Percentiles rank a stretch among this genome's conserved stretches.
Evolutionary conservation across 1,140 invertebrate species (phyloP).

Genomic region (Bilobella aurantiaca): DNA sequence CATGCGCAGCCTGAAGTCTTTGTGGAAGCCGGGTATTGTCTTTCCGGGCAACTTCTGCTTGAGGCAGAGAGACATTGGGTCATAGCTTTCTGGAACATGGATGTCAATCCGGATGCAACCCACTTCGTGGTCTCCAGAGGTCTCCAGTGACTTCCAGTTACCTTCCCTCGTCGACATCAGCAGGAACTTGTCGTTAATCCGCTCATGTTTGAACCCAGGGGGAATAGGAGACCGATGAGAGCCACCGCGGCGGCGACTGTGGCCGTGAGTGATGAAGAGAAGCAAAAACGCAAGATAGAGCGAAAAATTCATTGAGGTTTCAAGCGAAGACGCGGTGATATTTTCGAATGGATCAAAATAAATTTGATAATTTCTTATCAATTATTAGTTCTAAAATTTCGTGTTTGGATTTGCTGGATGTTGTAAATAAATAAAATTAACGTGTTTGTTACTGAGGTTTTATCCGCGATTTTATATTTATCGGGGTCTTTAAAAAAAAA

Average conservation of each 20-base stretch:
- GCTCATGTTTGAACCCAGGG: not conserved
- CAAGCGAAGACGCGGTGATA: too few relatives aligned
- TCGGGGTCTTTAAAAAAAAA: too few relatives aligned
- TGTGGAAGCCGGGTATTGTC: not conserved
- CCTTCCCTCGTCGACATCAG: not conserved
- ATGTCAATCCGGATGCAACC: not conserved
- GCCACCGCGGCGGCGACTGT: not conserved
- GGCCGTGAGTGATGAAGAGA: not conserved
- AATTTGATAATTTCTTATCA: too few relatives aligned
- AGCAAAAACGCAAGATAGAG: too few relatives aligned
- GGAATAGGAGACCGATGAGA: too few relatives aligned
- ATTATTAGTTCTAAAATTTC: too few relatives aligned
- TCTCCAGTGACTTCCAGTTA: not conserved
- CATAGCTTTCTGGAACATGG: conserved; percentile 1
- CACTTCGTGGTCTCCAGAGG: not conserved
- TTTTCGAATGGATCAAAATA: too few relatives aligned
- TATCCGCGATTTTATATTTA: too few relatives aligned
- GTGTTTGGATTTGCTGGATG: too few relatives aligned
- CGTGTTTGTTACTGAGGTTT: too few relatives aligned
- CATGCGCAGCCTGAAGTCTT: not conserved
- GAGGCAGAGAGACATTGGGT: not conserved
- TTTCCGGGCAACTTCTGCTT: not conserved
- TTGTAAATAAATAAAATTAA: too few relatives aligned
- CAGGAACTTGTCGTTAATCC: not conserved
- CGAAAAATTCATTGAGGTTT: too few relatives aligned